These are phyloP conservation scores for Rhamnusium bicolor DNA, from an alignment of 2,888 invertebrate genomes.

Conservation along the genomic window DNA sequence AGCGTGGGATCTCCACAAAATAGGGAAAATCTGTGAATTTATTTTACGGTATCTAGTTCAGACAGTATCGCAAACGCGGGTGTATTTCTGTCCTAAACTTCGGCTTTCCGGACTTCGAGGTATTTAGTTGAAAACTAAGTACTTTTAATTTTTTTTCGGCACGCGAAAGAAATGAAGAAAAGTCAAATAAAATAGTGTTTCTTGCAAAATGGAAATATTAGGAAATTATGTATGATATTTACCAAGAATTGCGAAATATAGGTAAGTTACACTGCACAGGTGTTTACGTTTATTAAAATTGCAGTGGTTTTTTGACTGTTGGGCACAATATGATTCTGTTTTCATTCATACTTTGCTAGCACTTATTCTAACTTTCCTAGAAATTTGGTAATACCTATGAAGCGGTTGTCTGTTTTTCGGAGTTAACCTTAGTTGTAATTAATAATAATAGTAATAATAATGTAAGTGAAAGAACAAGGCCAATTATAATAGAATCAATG, in stretches of 20 bases:
- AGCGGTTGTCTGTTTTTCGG: constrained; percentile 24
- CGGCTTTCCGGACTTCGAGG: constrained; percentile 46
- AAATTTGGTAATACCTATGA: constrained; percentile 13
- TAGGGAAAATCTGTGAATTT: constrained; percentile 52
- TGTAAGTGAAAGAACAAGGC: constrained; percentile 48
- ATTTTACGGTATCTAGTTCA: constrained; percentile 62
- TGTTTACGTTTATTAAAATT: constrained; percentile 30
- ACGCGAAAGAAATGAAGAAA: constrained; percentile 31
- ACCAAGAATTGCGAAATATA: constrained; percentile 50
- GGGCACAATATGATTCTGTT: neutral
- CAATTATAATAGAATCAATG: constrained; percentile 42
- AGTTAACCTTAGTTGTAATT: constrained; percentile 1
- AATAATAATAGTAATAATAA: constrained; percentile 5
- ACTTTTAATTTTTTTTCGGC: constrained; percentile 34
- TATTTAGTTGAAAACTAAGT: constrained; percentile 17
- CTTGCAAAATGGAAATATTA: constrained; percentile 22
- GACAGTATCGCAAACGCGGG: constrained; percentile 58
- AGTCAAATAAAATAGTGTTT: constrained; percentile 19
- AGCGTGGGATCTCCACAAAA: constrained; percentile 47
- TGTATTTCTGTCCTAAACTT: constrained; percentile 42
- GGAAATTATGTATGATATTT: constrained; percentile 38
- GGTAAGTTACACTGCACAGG: constrained; percentile 49
- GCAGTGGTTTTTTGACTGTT: neutral
- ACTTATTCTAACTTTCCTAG: neutral
- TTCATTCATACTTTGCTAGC: constrained; percentile 33